Conservation (phyloP, 2,113 vertebrate genomes). For the Leucopternis melanops region DNA sequence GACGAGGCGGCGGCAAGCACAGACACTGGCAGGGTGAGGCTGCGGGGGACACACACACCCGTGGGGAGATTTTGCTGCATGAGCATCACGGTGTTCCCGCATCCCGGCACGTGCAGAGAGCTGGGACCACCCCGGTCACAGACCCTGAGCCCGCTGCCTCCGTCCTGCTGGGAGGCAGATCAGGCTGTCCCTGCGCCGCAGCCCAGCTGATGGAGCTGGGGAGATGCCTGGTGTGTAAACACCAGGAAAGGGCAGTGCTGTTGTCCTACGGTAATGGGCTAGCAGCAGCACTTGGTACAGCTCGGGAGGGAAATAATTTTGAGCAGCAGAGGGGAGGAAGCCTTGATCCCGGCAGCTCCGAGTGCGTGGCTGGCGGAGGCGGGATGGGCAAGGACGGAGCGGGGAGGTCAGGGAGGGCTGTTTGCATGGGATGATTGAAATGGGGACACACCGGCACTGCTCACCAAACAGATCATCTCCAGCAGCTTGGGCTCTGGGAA, state of each 20-base stretch:
- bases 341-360: fast-evolving
- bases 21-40: background rate
- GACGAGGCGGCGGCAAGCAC: background rate
- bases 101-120: background rate
- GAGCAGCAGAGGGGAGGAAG: background rate
- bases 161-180: background rate
- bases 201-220: background rate
- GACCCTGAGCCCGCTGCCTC: background rate
- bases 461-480: background rate
- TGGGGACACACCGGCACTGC: background rate
- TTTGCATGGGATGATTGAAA: background rate
- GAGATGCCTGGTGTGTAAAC: background rate
- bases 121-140: background rate
- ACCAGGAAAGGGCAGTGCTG: background rate
- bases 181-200: too few relatives aligned
- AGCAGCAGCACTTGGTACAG: background rate
- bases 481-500: background rate
- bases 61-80: background rate
- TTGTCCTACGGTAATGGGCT: background rate
- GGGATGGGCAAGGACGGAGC: background rate
- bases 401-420: background rate
- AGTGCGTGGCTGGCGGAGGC: background rate
- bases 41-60: too few relatives aligned
- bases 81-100: background rate
- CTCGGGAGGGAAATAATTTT: background rate